Percentiles rank a stretch among this genome's conserved stretches.
These are phyloP conservation scores for Aphelinus atriplicis DNA, from an alignment of 1,140 invertebrate genomes.

Conservation along the genomic window DNA sequence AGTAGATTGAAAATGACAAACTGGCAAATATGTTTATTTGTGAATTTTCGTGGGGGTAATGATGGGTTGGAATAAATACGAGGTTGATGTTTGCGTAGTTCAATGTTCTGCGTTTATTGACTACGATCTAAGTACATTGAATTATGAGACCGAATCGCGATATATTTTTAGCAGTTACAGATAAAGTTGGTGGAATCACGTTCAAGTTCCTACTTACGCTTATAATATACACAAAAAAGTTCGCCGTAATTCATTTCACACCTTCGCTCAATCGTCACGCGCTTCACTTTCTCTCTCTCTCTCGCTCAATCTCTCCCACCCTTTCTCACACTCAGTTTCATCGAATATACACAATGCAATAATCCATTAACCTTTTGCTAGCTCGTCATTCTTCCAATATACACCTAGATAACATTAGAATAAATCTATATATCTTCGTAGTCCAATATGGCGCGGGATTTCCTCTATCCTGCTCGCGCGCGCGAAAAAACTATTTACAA, in stretches of 20 bases:
- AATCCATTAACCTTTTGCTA: neutral
- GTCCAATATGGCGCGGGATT: conserved; percentile 20
- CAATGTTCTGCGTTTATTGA: conserved; percentile 62
- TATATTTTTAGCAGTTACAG: conserved; percentile 61
- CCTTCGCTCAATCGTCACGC: no score
- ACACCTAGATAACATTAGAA: conserved; percentile 68
- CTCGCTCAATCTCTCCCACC: conserved; percentile 31
- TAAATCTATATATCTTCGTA: conserved; percentile 63
- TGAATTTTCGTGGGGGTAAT: no score
- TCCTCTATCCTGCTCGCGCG: neutral
- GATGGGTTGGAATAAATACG: no score
- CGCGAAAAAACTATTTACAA: neutral
- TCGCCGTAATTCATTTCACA: neutral
- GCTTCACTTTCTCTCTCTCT: no score
- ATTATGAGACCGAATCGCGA: conserved; percentile 60
- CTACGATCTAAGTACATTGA: conserved; percentile 65
- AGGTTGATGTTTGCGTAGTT: conserved; percentile 44
- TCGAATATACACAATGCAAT: neutral
- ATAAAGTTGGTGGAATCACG: conserved; percentile 52
- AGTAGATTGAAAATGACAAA: no score
- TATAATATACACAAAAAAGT: conserved; percentile 24
- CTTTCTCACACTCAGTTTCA: conserved; percentile 32
- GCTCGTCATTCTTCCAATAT: conserved; percentile 44
- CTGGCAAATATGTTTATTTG: no score
- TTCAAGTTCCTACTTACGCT: conserved; percentile 29